Conservation (phyloP, 1,140 invertebrate genomes). For the Camponotus floridanus region DNA sequence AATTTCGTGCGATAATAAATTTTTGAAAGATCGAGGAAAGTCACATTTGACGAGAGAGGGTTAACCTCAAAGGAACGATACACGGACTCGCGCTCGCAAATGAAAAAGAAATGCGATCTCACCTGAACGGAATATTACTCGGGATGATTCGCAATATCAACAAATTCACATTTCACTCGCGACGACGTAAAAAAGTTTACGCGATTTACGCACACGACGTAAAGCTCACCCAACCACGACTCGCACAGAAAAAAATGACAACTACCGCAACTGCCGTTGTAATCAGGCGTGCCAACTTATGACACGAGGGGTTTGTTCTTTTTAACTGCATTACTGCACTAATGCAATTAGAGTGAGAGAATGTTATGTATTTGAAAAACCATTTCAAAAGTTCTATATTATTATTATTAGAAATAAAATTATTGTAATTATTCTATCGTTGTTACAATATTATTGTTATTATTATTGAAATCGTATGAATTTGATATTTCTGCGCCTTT, state of each 20-base stretch:
- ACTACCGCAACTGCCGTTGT: slow-evolving; percentile 21
- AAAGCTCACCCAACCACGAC: slow-evolving; percentile 24
- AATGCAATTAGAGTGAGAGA: too few species aligned
- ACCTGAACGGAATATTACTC: slow-evolving; percentile 41
- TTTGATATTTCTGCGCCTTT: not conserved
- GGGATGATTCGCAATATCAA: not conserved
- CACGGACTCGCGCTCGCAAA: too few species aligned
- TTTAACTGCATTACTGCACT: too few species aligned
- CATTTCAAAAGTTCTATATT: not conserved
- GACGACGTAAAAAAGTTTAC: slow-evolving; percentile 22
- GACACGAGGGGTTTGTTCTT: too few species aligned
- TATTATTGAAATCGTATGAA: not conserved
- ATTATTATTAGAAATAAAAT: not conserved
- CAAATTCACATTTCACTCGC: slow-evolving; percentile 64
- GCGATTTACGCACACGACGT: slow-evolving; percentile 31
- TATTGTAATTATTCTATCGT: not conserved
- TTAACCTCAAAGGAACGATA: slow-evolving; percentile 61
- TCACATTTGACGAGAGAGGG: not conserved
- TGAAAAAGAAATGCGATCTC: slow-evolving; percentile 7
- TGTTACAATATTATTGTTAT: not conserved
- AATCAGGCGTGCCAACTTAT: not conserved
- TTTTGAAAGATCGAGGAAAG: slow-evolving; percentile 30
- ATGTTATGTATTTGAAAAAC: too few species aligned
- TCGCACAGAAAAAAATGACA: slow-evolving; percentile 58
- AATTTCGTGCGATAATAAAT: not conserved